These are phyloP conservation scores for Speoplatyrhinus poulsoni DNA, from an alignment of 2,113 vertebrate species.

Conservation along the genomic window DNA sequence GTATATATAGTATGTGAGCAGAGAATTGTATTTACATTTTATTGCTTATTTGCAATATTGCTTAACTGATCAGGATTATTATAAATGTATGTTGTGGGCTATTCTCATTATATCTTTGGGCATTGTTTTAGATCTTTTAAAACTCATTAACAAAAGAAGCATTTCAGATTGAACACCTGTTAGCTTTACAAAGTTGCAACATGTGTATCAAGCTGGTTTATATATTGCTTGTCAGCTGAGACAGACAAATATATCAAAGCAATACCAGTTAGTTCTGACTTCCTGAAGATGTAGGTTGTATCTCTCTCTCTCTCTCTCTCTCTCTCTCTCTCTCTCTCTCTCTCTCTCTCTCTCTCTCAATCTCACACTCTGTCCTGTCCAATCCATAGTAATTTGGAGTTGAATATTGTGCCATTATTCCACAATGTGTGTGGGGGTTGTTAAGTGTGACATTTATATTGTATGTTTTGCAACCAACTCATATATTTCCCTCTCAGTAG, in stretches of 20 bases:
- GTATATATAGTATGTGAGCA: background rate
- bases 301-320: background rate
- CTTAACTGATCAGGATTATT: background rate
- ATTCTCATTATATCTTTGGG: too few relatives aligned
- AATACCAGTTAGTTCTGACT: background rate
- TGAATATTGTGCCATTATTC: slow-evolving; percentile 72
- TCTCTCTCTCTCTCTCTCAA: background rate
- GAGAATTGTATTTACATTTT: background rate
- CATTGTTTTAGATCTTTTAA: background rate
- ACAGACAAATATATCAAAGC: background rate
- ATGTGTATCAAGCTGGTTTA: background rate
- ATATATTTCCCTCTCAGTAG: background rate
- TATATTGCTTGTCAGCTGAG: background rate
- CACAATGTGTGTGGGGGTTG: slow-evolving; percentile 36
- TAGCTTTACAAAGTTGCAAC: too few relatives aligned
- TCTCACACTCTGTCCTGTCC: slow-evolving; percentile 32
- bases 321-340: slow-evolving; percentile 3
- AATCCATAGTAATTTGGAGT: slow-evolving; percentile 70
- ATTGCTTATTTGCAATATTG: background rate
- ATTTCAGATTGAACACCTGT: too few relatives aligned
- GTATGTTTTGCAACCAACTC: slow-evolving; percentile 26
- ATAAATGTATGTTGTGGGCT: background rate
- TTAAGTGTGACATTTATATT: slow-evolving; percentile 66
- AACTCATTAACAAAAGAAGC: background rate
- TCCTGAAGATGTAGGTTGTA: background rate